These are phyloP conservation scores for Porites australiensis DNA, from an alignment of 64 coral and sea anemone species.

Conservation along the genomic window DNA sequence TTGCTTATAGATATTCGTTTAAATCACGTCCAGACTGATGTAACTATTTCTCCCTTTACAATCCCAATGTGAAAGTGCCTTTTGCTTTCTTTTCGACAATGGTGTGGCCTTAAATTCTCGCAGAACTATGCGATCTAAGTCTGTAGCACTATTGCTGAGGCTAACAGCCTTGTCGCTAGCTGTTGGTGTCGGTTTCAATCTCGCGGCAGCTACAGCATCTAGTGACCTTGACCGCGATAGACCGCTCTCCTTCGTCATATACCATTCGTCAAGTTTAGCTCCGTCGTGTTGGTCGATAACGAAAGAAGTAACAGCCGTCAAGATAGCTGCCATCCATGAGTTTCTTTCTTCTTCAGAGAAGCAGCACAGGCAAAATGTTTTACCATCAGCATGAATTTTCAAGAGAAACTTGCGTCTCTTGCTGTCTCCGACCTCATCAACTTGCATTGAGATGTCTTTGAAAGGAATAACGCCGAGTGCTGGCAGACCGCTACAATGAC, in stretches of 20 bases:
- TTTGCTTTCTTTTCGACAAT: constrained; percentile 86
- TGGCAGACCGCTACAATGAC: constrained; percentile 39
- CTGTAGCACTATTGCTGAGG: constrained; percentile 76
- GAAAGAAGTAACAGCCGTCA: constrained; percentile 90
- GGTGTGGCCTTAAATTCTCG: constrained; percentile 43
- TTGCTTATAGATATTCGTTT: background rate
- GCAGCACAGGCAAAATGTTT: constrained; percentile 84
- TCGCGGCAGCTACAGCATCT: constrained; percentile 58
- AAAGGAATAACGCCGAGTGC: constrained; percentile 84
- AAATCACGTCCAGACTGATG: constrained; percentile 83
- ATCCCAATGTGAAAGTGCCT: constrained; percentile 89
- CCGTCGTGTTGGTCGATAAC: constrained; percentile 79
- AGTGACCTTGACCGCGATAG: constrained; percentile 77
- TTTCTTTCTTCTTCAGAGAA: constrained; percentile 99
- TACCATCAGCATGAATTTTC: constrained; percentile 79
- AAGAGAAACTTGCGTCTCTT: constrained; percentile 87
- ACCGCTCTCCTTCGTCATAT: constrained; percentile 21
- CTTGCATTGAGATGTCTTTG: constrained; percentile 87
- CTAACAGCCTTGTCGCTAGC: constrained; percentile 41
- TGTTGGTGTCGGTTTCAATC: constrained; percentile 17
- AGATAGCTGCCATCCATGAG: constrained; percentile 87
- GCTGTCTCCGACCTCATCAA: constrained; percentile 85
- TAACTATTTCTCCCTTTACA: constrained; percentile 92
- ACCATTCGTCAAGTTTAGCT: constrained; percentile 25
- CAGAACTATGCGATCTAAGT: constrained; percentile 63